Evolutionary conservation across 2,113 vertebrate species (phyloP), one percentile per base, ranked within the genome.

Genomic region (Acanthochromis polyacanthus): DNA sequence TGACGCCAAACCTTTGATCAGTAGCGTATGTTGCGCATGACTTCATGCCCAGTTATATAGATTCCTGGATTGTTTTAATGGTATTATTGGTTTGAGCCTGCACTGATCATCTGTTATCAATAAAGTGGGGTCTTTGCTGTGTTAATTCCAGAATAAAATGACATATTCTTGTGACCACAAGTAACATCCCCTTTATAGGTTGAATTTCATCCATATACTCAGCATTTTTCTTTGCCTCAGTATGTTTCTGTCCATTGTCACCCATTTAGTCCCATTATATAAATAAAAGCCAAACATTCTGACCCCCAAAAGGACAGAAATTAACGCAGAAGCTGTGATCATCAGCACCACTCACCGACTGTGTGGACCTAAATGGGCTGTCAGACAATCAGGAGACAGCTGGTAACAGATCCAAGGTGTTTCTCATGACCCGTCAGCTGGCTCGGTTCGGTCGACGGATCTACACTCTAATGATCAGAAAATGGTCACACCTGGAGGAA

Each of bases 371-470:
- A 36, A 36, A 36, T 43, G 15, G 12, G 40, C 40, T 14, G 40
- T 15, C 40, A 43, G 40, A 12, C 40, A 15, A 43, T 1, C 53
- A 60, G 46, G 32, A 57, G 28, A 16, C 45, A 75, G 32, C 1
- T 70, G 57, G 11, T 43, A n/a, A 17, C 46, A 17, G 5, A 20
- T 51, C 5, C 10, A 32, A 65, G 51, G 15, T 48, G 74, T 71
- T 80, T 53, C 43, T 20, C 36, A 58, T 72, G 3, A 64, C 25
- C 59, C 75, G 36, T 70, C 12, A 28, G 58, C 40, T 20, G 0
- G 32, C 19, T 16, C 1, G 46, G 48, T 53, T 53, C 50, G 22
- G 15, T 38, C 17, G 8, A 11, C 4, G 19, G 17, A 10, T 51
- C 16, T 3, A 8, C 57, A 8, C 10, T 61, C 14, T 43, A 19